A percentile compares a stretch with the other conserved stretches of the same genome.
Evolutionary conservation across 2,797 vertebrate species (phyloP).

Genomic region (Notamacropus eugenii): DNA sequence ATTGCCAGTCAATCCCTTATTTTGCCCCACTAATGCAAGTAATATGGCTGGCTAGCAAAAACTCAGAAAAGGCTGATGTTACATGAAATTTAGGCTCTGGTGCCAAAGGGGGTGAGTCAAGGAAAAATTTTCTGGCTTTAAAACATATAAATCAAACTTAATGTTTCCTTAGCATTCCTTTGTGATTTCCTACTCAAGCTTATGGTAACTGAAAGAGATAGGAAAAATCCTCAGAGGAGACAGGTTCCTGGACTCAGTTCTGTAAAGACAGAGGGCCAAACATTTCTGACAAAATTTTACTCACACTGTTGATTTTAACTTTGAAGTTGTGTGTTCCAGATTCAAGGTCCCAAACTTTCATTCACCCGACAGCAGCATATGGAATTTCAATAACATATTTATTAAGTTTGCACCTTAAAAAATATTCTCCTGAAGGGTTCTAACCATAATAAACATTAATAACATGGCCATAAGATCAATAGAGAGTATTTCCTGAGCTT

Average conservation of each 20-base stretch:
- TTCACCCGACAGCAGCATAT: conserved; percentile 42
- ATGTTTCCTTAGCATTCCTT: conserved; percentile 60
- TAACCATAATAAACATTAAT: conserved; percentile 1
- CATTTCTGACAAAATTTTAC: conserved; percentile 65
- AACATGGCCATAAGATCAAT: conserved; percentile 55
- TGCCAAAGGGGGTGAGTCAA: conserved; percentile 72
- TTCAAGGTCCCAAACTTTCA: conserved; percentile 63
- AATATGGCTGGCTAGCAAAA: conserved; percentile 74
- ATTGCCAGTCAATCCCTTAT: conserved; percentile 62
- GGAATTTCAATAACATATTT: conserved; percentile 47
- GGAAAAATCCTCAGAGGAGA: conserved; percentile 71
- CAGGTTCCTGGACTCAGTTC: conserved; percentile 58
- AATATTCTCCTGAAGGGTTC: conserved; percentile 45
- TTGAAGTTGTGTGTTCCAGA: conserved; percentile 58
- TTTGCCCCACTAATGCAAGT: conserved; percentile 36
- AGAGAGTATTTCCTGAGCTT: conserved; percentile 58
- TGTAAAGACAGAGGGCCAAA: conserved; percentile 48
- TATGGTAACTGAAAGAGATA: conserved; percentile 70
- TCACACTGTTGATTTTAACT: conserved; percentile 59
- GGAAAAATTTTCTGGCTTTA: conserved; percentile 76
- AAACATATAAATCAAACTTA: conserved; percentile 70
- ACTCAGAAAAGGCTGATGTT: conserved; percentile 68
- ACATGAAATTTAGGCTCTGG: conserved; percentile 54
- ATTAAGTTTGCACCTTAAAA: conserved; percentile 46
- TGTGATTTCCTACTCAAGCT: conserved; percentile 65